Evolutionary conservation across 2,113 vertebrate species (phyloP).

Genomic region (Microcebus murinus): DNA sequence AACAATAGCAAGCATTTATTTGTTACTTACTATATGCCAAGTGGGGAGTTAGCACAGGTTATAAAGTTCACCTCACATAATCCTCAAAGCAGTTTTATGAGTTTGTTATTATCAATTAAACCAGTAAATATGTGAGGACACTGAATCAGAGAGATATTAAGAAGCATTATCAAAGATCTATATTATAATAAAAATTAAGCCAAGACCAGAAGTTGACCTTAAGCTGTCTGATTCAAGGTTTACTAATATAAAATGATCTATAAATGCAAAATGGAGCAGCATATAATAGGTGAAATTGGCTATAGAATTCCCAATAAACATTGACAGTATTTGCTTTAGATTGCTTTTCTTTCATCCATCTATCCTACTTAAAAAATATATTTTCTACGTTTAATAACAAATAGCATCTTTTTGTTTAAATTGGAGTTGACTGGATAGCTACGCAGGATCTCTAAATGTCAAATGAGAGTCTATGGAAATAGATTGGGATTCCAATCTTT

Average conservation of each 20-base stretch:
- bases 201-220: not conserved
- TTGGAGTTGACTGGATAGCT: conserved; percentile 1
- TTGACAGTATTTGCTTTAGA: conserved; percentile 37
- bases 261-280: not conserved
- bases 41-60: not conserved
- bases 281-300: not conserved
- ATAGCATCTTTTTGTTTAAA: conserved; percentile 19
- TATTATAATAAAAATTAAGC: not conserved
- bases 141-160: not conserved
- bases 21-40: not conserved
- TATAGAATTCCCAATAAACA: not conserved
- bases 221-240: not conserved
- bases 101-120: not conserved
- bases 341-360: not conserved
- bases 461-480: conserved; percentile 50
- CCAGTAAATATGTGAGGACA: not conserved
- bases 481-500: conserved; percentile 47
- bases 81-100: not conserved
- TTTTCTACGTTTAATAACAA: conserved; percentile 36
- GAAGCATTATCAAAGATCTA: not conserved
- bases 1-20: not conserved
- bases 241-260: not conserved
- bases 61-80: not conserved
- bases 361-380: conserved; percentile 8
- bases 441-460: conserved; percentile 56